Conservation (phyloP, 1,140 invertebrate species). For the Euglossa dilemma region DNA sequence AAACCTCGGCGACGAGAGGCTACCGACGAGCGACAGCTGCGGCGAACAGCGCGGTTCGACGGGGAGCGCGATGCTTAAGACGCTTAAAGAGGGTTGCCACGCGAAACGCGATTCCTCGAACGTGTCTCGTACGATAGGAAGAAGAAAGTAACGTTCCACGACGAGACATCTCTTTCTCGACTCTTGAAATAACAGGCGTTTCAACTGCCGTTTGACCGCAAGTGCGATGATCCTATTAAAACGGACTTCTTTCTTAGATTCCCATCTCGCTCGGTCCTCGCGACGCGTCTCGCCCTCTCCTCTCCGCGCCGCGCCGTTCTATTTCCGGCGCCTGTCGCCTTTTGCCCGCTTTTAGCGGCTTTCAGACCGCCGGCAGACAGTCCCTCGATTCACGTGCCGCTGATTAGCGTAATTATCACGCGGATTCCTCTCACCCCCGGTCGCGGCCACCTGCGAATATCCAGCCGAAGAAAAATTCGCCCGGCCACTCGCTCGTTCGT, state of each 20-base stretch:
- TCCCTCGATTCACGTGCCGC: conserved; percentile 77
- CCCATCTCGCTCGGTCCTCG: conserved; percentile 49
- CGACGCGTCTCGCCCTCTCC: conserved; percentile 22
- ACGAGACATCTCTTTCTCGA: conserved; percentile 45
- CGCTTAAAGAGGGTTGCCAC: not conserved
- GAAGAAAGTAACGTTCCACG: conserved; percentile 39
- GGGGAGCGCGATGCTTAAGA: not conserved
- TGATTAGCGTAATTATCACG: conserved; percentile 81
- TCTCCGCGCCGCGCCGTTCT: conserved; percentile 44
- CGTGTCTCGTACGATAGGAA: conserved; percentile 26
- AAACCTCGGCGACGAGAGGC: not conserved
- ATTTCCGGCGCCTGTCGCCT: conserved; percentile 59
- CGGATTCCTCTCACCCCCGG: conserved; percentile 49
- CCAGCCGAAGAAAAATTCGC: no score
- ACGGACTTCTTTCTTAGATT: conserved; percentile 76
- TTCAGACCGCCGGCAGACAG: conserved; percentile 61
- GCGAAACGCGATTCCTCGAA: not conserved
- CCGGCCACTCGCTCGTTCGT: no score
- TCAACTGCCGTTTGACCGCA: conserved; percentile 77
- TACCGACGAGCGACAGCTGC: not conserved
- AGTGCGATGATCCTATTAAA: conserved; percentile 77
- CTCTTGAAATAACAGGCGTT: conserved; percentile 73
- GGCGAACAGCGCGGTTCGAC: not conserved
- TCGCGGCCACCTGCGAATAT: no score
- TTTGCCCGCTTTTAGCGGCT: conserved; percentile 52